phyloP scores from a whole-genome alignment of 2,888 invertebrate species.

The Caenorhabditis afra region DNA sequence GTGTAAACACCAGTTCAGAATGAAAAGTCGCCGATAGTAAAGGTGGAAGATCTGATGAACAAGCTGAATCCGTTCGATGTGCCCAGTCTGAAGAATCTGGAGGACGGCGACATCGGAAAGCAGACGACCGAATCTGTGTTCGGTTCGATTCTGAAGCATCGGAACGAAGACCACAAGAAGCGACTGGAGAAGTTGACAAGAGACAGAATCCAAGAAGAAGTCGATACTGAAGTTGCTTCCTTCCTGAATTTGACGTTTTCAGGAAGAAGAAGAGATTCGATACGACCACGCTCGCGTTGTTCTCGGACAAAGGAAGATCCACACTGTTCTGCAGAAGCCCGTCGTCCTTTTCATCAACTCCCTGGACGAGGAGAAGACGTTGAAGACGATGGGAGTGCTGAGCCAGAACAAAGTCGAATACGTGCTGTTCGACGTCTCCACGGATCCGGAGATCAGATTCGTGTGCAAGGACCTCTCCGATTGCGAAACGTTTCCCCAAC shows the following conservation, averaged over 20 bases:
- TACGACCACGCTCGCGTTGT: conserved; percentile 8
- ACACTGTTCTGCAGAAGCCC: conserved; percentile 20
- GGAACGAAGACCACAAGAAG: neutral
- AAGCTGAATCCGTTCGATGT: conserved; percentile 39
- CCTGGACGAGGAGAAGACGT: conserved; percentile 22
- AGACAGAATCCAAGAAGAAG: conserved; percentile 13
- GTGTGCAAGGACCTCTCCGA: conserved; percentile 24
- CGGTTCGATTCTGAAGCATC: neutral
- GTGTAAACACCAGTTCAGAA: conserved; percentile 1
- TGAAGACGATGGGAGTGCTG: conserved; percentile 11
- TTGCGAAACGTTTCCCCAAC: conserved; percentile 41
- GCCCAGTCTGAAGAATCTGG: conserved; percentile 15
- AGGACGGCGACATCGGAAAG: neutral
- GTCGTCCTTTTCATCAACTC: conserved; percentile 30
- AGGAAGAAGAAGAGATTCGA: conserved; percentile 31
- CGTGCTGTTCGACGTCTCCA: conserved; percentile 29
- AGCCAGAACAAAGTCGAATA: conserved; percentile 28
- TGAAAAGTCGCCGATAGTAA: conserved; percentile 5
- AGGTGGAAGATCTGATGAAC: conserved; percentile 23
- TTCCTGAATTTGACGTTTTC: neutral
- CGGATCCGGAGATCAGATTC: conserved; percentile 8
- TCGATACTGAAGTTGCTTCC: neutral
- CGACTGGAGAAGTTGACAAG: neutral
- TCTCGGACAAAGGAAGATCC: conserved; percentile 20
- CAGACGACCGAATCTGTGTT: neutral